Percentiles rank a stretch among this genome's conserved stretches.
phyloP scores from a whole-genome alignment of 1,140 invertebrate genomes.

The Sminthurinus signatus region DNA sequence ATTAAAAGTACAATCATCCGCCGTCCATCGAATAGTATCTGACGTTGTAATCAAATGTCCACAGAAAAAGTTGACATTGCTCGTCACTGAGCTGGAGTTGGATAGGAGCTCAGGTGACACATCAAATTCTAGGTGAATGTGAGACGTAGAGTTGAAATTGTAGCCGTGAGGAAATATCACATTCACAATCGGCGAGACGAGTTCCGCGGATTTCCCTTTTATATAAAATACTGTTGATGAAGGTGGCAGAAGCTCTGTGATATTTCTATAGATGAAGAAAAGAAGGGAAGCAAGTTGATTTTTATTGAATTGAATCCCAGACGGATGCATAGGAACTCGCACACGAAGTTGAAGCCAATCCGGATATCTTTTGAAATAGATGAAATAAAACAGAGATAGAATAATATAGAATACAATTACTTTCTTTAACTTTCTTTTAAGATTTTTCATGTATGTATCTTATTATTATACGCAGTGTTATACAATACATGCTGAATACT shows the following conservation, averaged over 20 bases:
- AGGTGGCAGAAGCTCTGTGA: conserved; percentile 10
- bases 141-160: background rate
- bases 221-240: background rate
- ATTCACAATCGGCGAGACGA: conserved; percentile 15
- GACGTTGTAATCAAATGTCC: background rate
- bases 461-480: background rate
- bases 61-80: conserved; percentile 18
- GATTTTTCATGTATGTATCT: background rate
- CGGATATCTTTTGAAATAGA: conserved; percentile 16
- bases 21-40: conserved; percentile 9
- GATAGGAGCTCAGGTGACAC: conserved; percentile 9
- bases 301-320: background rate
- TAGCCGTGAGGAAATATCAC: background rate
- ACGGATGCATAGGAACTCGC: conserved; percentile 12
- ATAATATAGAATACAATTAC: too few relatives aligned
- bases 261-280: conserved; percentile 17
- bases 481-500: background rate
- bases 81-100: background rate
- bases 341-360: conserved; percentile 17
- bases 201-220: background rate
- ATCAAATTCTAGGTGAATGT: conserved; percentile 16
- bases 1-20: conserved; percentile 10
- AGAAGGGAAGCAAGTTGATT: background rate
- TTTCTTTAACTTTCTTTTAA: background rate
- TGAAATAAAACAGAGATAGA: too few relatives aligned